Evolutionary conservation across 1,140 invertebrate genomes (phyloP).

Genomic region (Macrotrachela quadricornifera): DNA sequence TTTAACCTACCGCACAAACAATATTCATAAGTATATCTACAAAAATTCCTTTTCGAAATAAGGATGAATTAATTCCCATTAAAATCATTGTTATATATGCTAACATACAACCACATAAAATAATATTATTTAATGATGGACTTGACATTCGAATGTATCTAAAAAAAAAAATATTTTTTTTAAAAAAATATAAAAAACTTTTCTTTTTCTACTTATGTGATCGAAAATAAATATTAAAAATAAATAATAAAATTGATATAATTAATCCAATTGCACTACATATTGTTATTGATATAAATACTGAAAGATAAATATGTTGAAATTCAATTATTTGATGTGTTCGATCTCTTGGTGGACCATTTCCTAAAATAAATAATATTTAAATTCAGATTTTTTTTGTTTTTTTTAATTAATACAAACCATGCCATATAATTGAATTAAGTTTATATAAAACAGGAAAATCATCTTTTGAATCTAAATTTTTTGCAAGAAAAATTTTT

Average conservation of each 20-base stretch:
- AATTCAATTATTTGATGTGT: constrained; percentile 60
- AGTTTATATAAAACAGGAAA: too few relatives aligned
- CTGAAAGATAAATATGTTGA: constrained; percentile 39
- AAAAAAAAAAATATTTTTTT: constrained; percentile 11
- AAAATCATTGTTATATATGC: constrained; percentile 90
- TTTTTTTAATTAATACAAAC: too few relatives aligned
- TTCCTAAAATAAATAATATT: too few relatives aligned
- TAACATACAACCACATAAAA: constrained; percentile 88
- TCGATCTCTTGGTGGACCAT: constrained; percentile 32
- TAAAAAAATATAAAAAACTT: too few relatives aligned
- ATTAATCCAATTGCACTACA: constrained; percentile 68
- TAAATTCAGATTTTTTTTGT: too few relatives aligned
- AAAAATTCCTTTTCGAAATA: constrained; percentile 28
- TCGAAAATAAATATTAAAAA: constrained; percentile 79
- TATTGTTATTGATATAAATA: constrained; percentile 56
- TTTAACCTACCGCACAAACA: too few relatives aligned
- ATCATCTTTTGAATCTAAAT: too few relatives aligned
- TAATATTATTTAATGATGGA: constrained; percentile 92
- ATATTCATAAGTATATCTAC: too few relatives aligned
- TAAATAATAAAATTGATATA: constrained; percentile 72
- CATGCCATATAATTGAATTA: too few relatives aligned
- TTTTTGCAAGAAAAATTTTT: too few relatives aligned
- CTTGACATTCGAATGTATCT: constrained; percentile 99
- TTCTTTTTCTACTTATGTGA: constrained; percentile 57
- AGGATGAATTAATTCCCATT: constrained; percentile 70